These are phyloP conservation scores for Leptogaster cylindrica DNA, from an alignment of 2,888 invertebrate genomes.

Conservation along the genomic window DNA sequence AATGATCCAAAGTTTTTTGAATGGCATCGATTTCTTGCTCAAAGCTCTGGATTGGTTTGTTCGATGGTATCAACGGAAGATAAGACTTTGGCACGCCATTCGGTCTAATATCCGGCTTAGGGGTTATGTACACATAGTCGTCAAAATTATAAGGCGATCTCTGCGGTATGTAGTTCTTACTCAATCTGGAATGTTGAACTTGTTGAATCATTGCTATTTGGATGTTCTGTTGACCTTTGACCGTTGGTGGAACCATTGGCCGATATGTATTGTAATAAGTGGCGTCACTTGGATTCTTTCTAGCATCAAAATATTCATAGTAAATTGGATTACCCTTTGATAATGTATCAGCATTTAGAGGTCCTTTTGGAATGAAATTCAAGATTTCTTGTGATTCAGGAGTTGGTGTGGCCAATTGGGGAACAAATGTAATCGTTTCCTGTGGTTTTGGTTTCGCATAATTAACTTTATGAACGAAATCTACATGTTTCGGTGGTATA, in stretches of 20 bases:
- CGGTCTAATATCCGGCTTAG: conserved; percentile 64
- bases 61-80: conserved; percentile 15
- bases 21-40: conserved; percentile 72
- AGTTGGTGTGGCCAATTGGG: conserved; percentile 55
- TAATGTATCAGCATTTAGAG: conserved; percentile 50
- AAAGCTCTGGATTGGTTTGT: conserved; percentile 65
- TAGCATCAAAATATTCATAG: conserved; percentile 61
- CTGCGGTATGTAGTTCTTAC: conserved; percentile 35
- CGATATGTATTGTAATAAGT: conserved; percentile 14
- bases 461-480: too few relatives aligned
- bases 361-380: conserved; percentile 56
- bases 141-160: conserved; percentile 48
- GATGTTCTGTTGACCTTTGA: conserved; percentile 48
- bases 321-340: conserved; percentile 61
- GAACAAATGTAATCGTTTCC: too few relatives aligned
- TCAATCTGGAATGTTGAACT: conserved; percentile 31
- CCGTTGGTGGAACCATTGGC: conserved; percentile 2
- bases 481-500: too few relatives aligned
- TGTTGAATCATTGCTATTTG: conserved; percentile 11
- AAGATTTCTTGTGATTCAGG: conserved; percentile 53
- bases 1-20: conserved; percentile 71
- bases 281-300: conserved; percentile 50
- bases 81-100: conserved; percentile 49
- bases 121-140: conserved; percentile 62
- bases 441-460: neutral